phyloP scores from a whole-genome alignment of 1,140 invertebrate species.

The fruit fly (Drosophila melanogaster) region DNA sequence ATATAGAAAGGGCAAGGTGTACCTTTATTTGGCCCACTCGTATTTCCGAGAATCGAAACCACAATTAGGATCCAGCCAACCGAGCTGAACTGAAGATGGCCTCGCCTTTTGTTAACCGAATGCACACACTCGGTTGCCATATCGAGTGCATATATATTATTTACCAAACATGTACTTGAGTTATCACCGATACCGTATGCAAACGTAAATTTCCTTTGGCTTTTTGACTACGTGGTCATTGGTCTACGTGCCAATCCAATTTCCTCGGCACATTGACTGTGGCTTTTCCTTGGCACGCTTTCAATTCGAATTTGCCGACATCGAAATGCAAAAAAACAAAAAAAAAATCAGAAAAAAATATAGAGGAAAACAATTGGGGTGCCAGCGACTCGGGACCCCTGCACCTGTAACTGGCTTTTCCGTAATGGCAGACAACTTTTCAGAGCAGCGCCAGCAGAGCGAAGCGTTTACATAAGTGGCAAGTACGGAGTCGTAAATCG shows the following conservation, averaged over 20 bases:
- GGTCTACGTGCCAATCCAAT: slow-evolving; percentile 37
- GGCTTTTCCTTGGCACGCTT: slow-evolving; percentile 25
- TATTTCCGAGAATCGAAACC: not conserved
- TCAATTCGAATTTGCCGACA: slow-evolving; percentile 59
- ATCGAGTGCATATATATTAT: not conserved
- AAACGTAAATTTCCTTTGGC: slow-evolving; percentile 21
- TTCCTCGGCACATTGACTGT: slow-evolving; percentile 21
- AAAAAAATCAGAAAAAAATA: too few species aligned
- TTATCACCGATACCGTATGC: slow-evolving; percentile 16
- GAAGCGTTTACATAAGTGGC: slow-evolving; percentile 46
- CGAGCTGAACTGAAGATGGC: not conserved
- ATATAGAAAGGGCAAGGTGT: not conserved
- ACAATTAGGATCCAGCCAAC: slow-evolving; percentile 2
- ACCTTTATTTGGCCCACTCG: not conserved
- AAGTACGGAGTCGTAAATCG: slow-evolving; percentile 43
- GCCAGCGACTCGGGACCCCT: slow-evolving; percentile 11
- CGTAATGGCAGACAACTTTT: slow-evolving; percentile 34
- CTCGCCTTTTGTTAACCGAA: slow-evolving; percentile 1
- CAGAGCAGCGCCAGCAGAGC: not conserved
- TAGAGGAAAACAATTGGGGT: slow-evolving; percentile 47
- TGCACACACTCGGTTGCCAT: not conserved
- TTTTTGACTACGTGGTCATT: slow-evolving; percentile 33
- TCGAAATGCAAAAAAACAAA: slow-evolving; percentile 21
- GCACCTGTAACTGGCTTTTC: slow-evolving; percentile 4
- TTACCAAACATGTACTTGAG: not conserved